These are phyloP conservation scores for Scotopteryx bipunctaria DNA, from an alignment of 2,888 invertebrate genomes.

Conservation along the genomic window DNA sequence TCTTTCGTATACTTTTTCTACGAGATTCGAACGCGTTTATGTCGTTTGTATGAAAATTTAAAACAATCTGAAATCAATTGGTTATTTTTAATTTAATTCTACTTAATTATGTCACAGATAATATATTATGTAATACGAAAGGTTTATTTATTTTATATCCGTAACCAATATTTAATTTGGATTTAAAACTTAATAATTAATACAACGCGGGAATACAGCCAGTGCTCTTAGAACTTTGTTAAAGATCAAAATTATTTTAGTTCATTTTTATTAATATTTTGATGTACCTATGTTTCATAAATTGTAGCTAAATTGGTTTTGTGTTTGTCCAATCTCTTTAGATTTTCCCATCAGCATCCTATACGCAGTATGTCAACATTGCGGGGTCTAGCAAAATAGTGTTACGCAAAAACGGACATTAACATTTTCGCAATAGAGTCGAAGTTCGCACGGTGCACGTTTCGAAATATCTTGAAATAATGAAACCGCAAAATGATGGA, in stretches of 20 bases:
- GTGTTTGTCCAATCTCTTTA: too few species aligned
- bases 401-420: constrained; percentile 65
- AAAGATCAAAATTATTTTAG: background rate
- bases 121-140: background rate
- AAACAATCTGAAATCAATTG: too few species aligned
- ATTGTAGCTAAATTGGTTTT: too few species aligned
- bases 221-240: background rate
- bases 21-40: constrained; percentile 14
- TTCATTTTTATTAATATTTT: too few species aligned
- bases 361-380: constrained; percentile 22
- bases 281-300: too few species aligned
- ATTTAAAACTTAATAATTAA: too few species aligned
- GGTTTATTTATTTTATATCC: background rate
- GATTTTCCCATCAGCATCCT: background rate
- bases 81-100: too few species aligned
- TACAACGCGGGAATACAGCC: too few species aligned
- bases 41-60: constrained; percentile 12
- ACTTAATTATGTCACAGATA: background rate
- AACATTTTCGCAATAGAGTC: constrained; percentile 47
- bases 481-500: background rate
- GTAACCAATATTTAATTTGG: too few species aligned
- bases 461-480: constrained; percentile 47
- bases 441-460: constrained; percentile 58
- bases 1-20: background rate
- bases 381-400: constrained; percentile 36